Conservation (phyloP, 2,797 vertebrate species). For the Avahi laniger region DNA sequence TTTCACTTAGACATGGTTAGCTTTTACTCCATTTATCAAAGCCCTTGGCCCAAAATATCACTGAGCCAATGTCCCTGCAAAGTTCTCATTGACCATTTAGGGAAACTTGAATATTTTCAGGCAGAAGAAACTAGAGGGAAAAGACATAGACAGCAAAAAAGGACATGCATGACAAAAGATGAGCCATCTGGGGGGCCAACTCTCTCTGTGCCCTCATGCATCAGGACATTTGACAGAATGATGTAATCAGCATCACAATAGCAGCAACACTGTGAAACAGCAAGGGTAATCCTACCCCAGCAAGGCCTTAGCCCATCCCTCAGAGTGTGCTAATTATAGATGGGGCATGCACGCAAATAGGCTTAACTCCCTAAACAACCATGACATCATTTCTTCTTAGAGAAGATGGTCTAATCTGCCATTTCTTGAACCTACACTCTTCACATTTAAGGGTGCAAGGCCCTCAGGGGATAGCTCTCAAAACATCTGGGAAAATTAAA, state of each 20-base stretch:
- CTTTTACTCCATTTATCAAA: not conserved
- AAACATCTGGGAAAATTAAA: conserved; percentile 9
- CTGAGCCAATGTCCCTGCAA: not conserved
- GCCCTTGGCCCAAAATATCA: not conserved
- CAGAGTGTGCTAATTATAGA: conserved; percentile 66
- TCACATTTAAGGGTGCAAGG: not conserved
- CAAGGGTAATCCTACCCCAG: conserved; percentile 41
- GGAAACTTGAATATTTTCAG: not conserved
- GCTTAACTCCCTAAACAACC: conserved; percentile 28
- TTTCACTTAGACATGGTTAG: not conserved
- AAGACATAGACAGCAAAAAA: not conserved
- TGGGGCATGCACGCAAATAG: not conserved
- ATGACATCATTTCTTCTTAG: conserved; percentile 66
- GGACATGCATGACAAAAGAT: not conserved
- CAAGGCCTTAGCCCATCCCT: not conserved
- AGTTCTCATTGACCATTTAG: not conserved
- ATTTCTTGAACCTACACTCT: not conserved
- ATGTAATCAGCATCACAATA: conserved; percentile 38
- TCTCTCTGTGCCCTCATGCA: not conserved
- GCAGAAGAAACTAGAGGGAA: not conserved
- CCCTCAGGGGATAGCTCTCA: not conserved
- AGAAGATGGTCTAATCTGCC: conserved; percentile 53
- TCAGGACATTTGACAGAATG: conserved; percentile 32
- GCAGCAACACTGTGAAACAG: conserved; percentile 36
- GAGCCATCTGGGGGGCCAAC: not conserved